Conservation (phyloP, 2,888 invertebrate species). For the Drosophila putrida region DNA sequence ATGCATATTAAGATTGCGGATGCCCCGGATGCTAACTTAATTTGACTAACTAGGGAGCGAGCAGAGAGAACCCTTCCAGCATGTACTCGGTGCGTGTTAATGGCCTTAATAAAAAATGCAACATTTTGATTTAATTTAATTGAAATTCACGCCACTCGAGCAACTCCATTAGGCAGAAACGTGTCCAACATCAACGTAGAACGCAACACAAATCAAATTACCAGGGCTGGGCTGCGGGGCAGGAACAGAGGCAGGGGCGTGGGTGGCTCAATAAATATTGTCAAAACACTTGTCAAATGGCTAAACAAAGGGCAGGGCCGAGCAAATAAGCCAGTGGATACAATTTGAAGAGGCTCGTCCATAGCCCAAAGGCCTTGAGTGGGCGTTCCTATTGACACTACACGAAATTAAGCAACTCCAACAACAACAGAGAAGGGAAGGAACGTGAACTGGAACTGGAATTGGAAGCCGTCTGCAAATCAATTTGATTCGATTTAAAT, state of each 20-base stretch:
- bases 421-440: neutral
- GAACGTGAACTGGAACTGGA: constrained; percentile 18
- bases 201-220: constrained; percentile 78
- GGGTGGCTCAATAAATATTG: constrained; percentile 79
- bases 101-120: constrained; percentile 81
- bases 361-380: constrained; percentile 37
- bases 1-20: constrained; percentile 73
- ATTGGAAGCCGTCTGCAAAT: constrained; percentile 78
- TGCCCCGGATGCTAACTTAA: constrained; percentile 68
- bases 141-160: constrained; percentile 84
- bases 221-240: constrained; percentile 26
- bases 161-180: constrained; percentile 84
- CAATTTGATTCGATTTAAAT: constrained; percentile 85
- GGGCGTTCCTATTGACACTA: constrained; percentile 71
- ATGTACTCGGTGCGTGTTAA: constrained; percentile 54
- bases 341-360: constrained; percentile 35
- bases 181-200: constrained; percentile 74
- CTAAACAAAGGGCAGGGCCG: constrained; percentile 70
- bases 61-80: constrained; percentile 55
- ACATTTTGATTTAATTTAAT: constrained; percentile 83
- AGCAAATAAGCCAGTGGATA: constrained; percentile 57
- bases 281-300: constrained; percentile 83
- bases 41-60: constrained; percentile 62
- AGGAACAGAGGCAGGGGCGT: neutral
- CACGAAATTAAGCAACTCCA: constrained; percentile 52